phyloP scores from a whole-genome alignment of 2,113 vertebrate species.

The Spea multiplicata region DNA sequence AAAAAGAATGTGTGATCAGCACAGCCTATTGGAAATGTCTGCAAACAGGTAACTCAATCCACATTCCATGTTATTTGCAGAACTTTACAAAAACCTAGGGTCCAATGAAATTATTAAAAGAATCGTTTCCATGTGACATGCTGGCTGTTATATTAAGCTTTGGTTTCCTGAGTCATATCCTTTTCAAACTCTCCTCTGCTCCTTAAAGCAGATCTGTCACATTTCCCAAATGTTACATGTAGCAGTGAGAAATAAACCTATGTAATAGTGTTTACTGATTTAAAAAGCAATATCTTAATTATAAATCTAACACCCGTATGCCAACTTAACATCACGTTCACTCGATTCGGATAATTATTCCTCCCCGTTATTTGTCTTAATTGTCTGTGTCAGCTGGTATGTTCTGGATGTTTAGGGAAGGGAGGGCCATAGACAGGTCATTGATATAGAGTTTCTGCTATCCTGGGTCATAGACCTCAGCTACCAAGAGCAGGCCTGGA shows the following conservation, averaged over 20 bases:
- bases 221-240: neutral
- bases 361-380: no score
- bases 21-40: neutral
- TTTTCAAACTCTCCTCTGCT: neutral
- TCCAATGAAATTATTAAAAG: neutral
- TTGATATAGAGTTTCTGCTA: no score
- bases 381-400: no score
- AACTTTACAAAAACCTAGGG: conserved; percentile 8
- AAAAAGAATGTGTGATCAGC: conserved; percentile 6
- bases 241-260: neutral
- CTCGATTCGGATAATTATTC: no score
- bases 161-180: conserved; percentile 34
- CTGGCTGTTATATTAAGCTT: conserved; percentile 2
- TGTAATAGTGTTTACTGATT: neutral
- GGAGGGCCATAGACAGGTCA: no score
- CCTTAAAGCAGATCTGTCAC: conserved; percentile 1
- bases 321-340: no score
- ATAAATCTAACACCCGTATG: no score
- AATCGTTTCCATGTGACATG: conserved; percentile 8
- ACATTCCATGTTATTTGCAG: neutral
- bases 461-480: no score
- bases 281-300: no score
- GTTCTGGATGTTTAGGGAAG: no score
- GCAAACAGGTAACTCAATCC: neutral
- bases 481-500: no score